Conservation (phyloP, 64 coral and sea anemone genomes). For the Actinia equina region DNA sequence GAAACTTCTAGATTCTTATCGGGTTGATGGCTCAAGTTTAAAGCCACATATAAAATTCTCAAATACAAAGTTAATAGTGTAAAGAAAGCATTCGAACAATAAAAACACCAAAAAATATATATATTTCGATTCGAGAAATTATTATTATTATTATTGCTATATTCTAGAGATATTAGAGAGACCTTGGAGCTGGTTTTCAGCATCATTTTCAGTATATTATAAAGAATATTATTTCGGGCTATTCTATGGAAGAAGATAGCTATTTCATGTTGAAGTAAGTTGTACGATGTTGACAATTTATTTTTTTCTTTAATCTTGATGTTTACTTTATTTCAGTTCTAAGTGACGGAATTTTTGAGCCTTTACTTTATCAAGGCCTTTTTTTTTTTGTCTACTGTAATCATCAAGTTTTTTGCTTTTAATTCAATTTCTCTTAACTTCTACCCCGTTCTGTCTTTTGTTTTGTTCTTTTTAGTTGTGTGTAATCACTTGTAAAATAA, state of each 20-base stretch:
- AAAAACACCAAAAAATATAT: slow-evolving; percentile 34
- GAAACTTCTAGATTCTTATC: not conserved
- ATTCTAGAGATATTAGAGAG: slow-evolving; percentile 30
- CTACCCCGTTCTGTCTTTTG: slow-evolving; percentile 21
- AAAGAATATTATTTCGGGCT: not conserved
- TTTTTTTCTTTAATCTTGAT: not conserved
- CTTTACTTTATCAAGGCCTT: not conserved
- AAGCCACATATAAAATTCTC: slow-evolving; percentile 5
- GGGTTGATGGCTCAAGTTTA: not conserved
- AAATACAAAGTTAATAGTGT: slow-evolving; percentile 14
- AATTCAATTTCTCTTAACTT: slow-evolving; percentile 34
- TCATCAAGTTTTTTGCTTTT: not conserved
- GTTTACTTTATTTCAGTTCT: not conserved
- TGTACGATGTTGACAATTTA: not conserved
- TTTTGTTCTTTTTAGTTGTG: not conserved
- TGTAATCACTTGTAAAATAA: not conserved
- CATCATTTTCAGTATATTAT: not conserved
- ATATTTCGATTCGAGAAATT: slow-evolving; percentile 37
- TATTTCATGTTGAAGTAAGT: not conserved
- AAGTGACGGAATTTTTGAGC: slow-evolving; percentile 10
- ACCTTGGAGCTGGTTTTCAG: slow-evolving; percentile 5
- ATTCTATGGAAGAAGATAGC: not conserved
- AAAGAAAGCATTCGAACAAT: slow-evolving; percentile 10
- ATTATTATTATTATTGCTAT: slow-evolving; percentile 40
- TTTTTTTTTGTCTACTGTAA: slow-evolving; percentile 6